A percentile compares a stretch with the other conserved stretches of the same genome.
Conservation (phyloP, 1,140 invertebrate genomes). For the Babylonia areolata region DNA sequence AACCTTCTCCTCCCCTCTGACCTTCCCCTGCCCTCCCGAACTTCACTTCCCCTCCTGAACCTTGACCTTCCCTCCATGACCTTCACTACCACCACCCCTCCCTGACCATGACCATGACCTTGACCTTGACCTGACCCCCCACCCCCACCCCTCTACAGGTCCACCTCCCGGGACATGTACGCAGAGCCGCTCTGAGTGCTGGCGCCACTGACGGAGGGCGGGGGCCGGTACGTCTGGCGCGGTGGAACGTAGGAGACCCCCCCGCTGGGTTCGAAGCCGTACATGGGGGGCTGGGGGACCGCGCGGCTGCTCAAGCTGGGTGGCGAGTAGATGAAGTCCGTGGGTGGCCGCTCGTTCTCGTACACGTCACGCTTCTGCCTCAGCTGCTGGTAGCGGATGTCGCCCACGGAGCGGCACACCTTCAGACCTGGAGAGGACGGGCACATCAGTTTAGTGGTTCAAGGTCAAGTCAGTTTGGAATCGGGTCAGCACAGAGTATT, state of each 20-base stretch:
- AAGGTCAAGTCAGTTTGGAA: too few relatives aligned
- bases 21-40: too few relatives aligned
- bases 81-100: too few relatives aligned
- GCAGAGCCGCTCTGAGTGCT: not conserved
- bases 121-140: too few relatives aligned
- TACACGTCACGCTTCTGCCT: slow-evolving; percentile 23
- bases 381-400: slow-evolving; percentile 32
- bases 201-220: slow-evolving; percentile 21
- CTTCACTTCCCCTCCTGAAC: too few relatives aligned
- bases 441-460: too few relatives aligned
- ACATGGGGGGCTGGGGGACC: not conserved
- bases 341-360: slow-evolving; percentile 13
- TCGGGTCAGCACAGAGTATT: too few relatives aligned
- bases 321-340: slow-evolving; percentile 32
- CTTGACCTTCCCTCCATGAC: too few relatives aligned
- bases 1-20: too few relatives aligned
- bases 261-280: not conserved
- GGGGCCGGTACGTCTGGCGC: slow-evolving; percentile 21
- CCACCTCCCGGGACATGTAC: slow-evolving; percentile 1
- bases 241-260: not conserved
- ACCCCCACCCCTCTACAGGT: slow-evolving; percentile 2
- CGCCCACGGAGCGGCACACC: slow-evolving; percentile 21
- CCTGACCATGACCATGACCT: too few relatives aligned
- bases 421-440: not conserved
- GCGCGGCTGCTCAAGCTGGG: not conserved